Base-by-base conservation (phyloP, 92 coral and sea anemone species). In the Paramuricea clavata region DNA sequence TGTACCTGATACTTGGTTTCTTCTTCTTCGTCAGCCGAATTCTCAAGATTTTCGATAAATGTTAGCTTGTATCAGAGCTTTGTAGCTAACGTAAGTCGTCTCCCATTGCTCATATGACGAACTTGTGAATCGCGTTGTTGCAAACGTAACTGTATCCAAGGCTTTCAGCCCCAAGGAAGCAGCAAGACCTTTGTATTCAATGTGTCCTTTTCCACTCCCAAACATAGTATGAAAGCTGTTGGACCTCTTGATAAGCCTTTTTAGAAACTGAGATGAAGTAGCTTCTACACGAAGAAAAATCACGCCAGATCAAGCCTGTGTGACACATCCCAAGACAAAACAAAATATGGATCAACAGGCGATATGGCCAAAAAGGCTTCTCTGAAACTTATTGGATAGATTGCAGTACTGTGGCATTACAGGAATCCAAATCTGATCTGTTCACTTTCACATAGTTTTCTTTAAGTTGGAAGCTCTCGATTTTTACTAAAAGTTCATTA, bases 51-150 rank as follows among this genome's bases (percentile, higher is more conserved):
- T 49, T 75, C 17, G 39, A 75, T 27, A 41, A 75, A 75, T n/a
- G n/a, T n/a, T n/a, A 0, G 64, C 81, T 7, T 22, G 25, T 0
- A 75, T 49, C 16, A 75, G 64, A 3, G 81, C 81, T 47, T 75
- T 11, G 22, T 75, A 75, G 43, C 81, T 75, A 3, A 1, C 49
- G 22, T 42, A 71, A 10, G 33, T 71, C 10, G 33, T 71, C n/a
- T 21, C 81, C 81, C 81, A 75, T 28, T 75, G 81, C 44, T 75
- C 26, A 28, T 75, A 75, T 9, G 62, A 75, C 13, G 81, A 42
- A 49, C 77, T 75, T 0, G 81, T 75, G 32, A 75, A 75, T 43
- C 64, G 49, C 2, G 81, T 75, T 5, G 81, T 47, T 35, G 61
- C 49, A 36, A 71, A 71, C 6, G 77, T 71, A 17, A 71, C 77